Conservation (phyloP, 2,797 vertebrate species). For the Cossypha niveicapilla region DNA sequence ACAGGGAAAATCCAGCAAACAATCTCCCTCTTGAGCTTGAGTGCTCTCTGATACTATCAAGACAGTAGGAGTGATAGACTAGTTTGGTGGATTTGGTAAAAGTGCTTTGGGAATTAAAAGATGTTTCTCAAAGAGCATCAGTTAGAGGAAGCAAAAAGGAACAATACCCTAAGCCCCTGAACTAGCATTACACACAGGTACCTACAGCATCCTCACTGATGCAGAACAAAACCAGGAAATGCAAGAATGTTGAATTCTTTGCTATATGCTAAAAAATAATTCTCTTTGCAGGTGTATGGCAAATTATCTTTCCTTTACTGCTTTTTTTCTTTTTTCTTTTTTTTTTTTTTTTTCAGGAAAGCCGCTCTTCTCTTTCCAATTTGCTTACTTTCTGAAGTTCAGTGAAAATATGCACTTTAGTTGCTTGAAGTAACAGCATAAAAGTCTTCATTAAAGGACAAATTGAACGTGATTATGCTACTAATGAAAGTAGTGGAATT, state of each 20-base stretch:
- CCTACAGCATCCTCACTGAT: not conserved
- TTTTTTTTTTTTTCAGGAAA: not conserved
- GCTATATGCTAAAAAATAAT: not conserved
- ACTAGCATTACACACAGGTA: not conserved
- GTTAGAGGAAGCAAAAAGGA: not conserved
- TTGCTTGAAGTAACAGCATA: not conserved
- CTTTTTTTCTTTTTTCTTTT: not conserved
- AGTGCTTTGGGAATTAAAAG: not conserved
- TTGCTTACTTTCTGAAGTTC: not conserved
- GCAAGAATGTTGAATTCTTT: not conserved
- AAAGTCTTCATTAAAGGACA: conserved; percentile 22
- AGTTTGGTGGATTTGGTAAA: not conserved
- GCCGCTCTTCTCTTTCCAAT: not conserved
- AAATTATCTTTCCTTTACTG: not conserved
- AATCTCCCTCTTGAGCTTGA: not conserved
- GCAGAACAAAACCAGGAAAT: not conserved
- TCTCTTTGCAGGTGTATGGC: not conserved
- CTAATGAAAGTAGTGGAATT: conserved; percentile 5
- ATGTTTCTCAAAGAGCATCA: not conserved
- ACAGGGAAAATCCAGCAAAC: not conserved
- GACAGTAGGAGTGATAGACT: not conserved
- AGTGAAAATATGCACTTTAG: not conserved
- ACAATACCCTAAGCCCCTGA: not conserved
- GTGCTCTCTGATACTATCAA: not conserved
- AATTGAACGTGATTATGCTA: not conserved